Evolutionary conservation across 1,140 invertebrate genomes (phyloP), one percentile per base, ranked within the genome.

Genomic region (Cotesia typhae): DNA sequence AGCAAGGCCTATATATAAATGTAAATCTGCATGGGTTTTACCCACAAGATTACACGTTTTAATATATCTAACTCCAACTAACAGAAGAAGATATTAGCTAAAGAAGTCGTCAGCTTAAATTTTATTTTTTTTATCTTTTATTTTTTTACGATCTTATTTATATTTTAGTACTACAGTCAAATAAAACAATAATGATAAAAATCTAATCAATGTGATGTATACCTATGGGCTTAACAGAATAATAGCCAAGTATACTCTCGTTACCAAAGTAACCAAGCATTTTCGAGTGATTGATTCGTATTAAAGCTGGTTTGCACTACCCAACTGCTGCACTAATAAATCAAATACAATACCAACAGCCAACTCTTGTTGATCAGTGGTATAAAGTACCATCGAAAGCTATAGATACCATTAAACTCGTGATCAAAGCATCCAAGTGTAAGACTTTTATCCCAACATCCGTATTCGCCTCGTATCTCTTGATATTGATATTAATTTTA

Each of bases 161-260:
- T 6, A 47, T 6, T 47, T 47, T 47, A 9, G 7, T 47, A 28
- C 10, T 47, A 47, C 41, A 47, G 1, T 47, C 10, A 47, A 47
- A 47, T 47, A 47, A 9, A 47, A 47, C 6, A 47, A 47, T 47
- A 47, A 47, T 47, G 6, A 47, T 47, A 47, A 47, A 10, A 6
- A 59, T 9, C 20, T 28, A 20, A 20, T 51, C 6, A 37, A 51
- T 65, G 28, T 28, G 28, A 28, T 28, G 28, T 28, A 38, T 65
- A 65, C 63, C 14, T 51, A 12, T 63, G 17, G 82, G 79, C 83
- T 80, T 81, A 63, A 69, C 63, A 12, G 74, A 68, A 55, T 82
- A 78, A 55, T 81, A 84, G 35, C 81, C 78, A 38, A 85, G 77
- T 74, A 84, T 81, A 65, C 82, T 84, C 68, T 83, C 80, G 77